Conservation (phyloP, 1,140 invertebrate species). For the Plodia interpunctella region DNA sequence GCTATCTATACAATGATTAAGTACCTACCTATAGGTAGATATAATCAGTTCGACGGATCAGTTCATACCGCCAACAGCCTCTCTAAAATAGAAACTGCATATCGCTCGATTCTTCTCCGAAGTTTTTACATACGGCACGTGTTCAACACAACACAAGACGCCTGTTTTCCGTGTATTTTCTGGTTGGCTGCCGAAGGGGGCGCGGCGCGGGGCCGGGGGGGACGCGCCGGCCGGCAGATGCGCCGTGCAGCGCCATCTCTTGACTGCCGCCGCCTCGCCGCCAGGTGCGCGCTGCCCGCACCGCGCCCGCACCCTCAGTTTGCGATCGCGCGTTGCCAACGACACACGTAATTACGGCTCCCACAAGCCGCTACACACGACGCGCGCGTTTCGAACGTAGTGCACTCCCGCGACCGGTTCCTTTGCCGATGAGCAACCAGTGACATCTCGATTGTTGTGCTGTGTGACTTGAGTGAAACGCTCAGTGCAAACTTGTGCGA, state of each 20-base stretch:
- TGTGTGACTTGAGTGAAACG: constrained; percentile 73
- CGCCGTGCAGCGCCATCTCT: constrained; percentile 69
- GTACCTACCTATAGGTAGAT: too few relatives aligned
- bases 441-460: constrained; percentile 68
- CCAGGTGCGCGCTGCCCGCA: constrained; percentile 65
- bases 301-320: constrained; percentile 66
- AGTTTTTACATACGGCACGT: constrained; percentile 68
- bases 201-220: constrained; percentile 29
- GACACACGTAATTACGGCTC: constrained; percentile 53
- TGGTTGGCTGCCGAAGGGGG: constrained; percentile 42
- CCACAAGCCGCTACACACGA: constrained; percentile 50
- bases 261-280: constrained; percentile 28
- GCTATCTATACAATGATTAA: too few relatives aligned
- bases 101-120: constrained; percentile 39
- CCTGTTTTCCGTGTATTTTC: constrained; percentile 71
- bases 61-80: background rate
- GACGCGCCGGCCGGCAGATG: constrained; percentile 52
- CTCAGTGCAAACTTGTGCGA: constrained; percentile 67
- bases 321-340: constrained; percentile 63
- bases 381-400: constrained; percentile 72
- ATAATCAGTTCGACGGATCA: too few relatives aligned
- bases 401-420: constrained; percentile 68
- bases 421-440: constrained; percentile 61
- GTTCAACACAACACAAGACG: constrained; percentile 50
- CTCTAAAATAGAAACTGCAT: constrained; percentile 28